These are phyloP conservation scores for Hypomecis atomaria DNA, from an alignment of 2,888 invertebrate genomes.

Conservation along the genomic window DNA sequence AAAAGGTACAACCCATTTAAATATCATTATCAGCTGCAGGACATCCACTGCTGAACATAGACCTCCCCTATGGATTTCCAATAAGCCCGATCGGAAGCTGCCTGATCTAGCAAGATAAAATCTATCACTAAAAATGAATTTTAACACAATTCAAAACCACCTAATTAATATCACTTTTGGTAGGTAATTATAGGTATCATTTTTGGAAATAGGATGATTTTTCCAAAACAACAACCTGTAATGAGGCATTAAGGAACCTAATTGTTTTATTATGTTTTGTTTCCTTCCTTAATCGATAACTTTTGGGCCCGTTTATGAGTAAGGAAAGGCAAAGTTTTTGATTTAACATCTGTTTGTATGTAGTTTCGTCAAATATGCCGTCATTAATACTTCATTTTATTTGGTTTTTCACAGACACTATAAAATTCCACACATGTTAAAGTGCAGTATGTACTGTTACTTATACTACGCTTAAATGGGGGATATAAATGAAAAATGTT, in stretches of 20 bases:
- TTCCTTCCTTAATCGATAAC: not conserved
- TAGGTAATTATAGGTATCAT: not conserved
- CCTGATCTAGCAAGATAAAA: not conserved
- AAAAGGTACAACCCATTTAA: too few species aligned
- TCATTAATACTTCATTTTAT: too few species aligned
- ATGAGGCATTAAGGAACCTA: not conserved
- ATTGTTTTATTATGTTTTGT: not conserved
- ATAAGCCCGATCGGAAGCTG: too few species aligned
- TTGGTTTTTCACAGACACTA: too few species aligned
- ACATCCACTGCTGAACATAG: too few species aligned
- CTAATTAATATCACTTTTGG: not conserved
- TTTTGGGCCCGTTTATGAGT: not conserved
- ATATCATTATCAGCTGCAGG: too few species aligned
- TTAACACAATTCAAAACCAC: not conserved
- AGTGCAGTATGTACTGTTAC: too few species aligned
- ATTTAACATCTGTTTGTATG: not conserved
- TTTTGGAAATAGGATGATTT: not conserved
- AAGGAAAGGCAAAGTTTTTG: not conserved
- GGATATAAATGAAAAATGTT: too few species aligned
- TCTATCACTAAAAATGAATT: not conserved
- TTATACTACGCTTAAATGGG: too few species aligned
- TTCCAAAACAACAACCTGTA: not conserved
- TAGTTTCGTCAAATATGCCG: too few species aligned
- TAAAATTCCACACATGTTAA: too few species aligned
- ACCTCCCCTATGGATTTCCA: too few species aligned